Evolutionary conservation across 1,140 invertebrate species (phyloP).

Genomic region (Drosophila prosaltans): DNA sequence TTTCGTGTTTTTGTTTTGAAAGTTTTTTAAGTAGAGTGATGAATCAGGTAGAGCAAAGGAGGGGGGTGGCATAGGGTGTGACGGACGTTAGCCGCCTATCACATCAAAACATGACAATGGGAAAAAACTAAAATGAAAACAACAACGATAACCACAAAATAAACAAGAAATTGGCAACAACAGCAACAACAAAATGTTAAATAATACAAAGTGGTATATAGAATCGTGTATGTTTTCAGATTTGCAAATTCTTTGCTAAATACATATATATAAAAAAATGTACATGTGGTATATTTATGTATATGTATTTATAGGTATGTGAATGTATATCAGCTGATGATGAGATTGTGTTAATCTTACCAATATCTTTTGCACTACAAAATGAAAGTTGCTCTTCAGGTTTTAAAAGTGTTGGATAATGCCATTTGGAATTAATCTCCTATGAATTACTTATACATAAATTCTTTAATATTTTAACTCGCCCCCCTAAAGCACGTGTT

Average conservation of each 20-base stretch:
- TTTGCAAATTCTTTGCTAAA: conserved; percentile 30
- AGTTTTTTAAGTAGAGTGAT: conserved; percentile 5
- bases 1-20: background rate
- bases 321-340: background rate
- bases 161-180: conserved; percentile 38
- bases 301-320: too few species aligned
- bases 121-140: conserved; percentile 6
- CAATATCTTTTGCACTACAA: conserved; percentile 26
- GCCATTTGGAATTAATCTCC: background rate
- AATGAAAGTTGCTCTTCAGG: conserved; percentile 40
- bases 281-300: background rate
- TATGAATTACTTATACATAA: background rate
- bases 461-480: background rate
- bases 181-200: conserved; percentile 41
- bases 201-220: conserved; percentile 38
- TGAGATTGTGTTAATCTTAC: conserved; percentile 39
- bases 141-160: conserved; percentile 16
- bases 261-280: background rate
- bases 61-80: background rate
- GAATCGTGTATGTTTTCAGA: conserved; percentile 23
- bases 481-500: background rate
- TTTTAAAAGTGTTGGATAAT: background rate
- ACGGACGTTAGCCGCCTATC: background rate
- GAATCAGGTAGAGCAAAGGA: background rate
- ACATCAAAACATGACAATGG: conserved; percentile 1